A percentile compares a stretch with the other conserved stretches of the same genome.
phyloP scores from a whole-genome alignment of 2,888 invertebrate genomes.

The Muschampia plurimacula region DNA sequence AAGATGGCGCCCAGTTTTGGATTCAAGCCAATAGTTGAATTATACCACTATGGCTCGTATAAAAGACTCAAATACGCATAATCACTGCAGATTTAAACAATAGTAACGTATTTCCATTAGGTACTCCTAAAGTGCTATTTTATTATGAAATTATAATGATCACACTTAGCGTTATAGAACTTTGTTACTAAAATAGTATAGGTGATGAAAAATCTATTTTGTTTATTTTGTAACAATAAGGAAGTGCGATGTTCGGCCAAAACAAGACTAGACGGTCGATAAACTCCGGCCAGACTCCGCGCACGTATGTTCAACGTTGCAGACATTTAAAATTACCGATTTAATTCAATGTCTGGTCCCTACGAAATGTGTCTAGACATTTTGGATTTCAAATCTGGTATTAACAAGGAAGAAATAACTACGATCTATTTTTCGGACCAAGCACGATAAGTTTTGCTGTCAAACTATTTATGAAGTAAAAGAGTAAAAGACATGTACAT shows the following conservation, averaged over 20 bases:
- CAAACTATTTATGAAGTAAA: too few species aligned
- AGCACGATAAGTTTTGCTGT: too few species aligned
- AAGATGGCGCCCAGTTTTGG: conserved; percentile 64
- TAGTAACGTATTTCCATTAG: too few species aligned
- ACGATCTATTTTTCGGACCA: too few species aligned
- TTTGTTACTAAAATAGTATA: not conserved
- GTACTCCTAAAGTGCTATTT: too few species aligned
- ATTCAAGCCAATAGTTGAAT: conserved; percentile 58
- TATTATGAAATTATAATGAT: too few species aligned
- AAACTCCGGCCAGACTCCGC: conserved; percentile 64
- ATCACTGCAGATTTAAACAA: not conserved
- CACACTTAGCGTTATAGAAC: not conserved
- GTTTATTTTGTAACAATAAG: not conserved
- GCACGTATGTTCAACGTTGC: conserved; percentile 53
- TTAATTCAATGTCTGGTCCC: conserved; percentile 39
- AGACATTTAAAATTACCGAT: conserved; percentile 58
- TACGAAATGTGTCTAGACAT: conserved; percentile 40
- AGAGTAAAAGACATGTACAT: not conserved
- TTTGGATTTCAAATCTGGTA: conserved; percentile 7
- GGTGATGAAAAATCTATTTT: not conserved
- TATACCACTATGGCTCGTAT: not conserved
- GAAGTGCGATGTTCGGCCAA: conserved; percentile 49
- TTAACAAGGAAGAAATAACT: not conserved
- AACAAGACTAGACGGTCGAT: conserved; percentile 73
- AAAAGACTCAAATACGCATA: not conserved